A percentile compares a stretch with the other conserved stretches of the same genome.
phyloP scores from a whole-genome alignment of 2,113 vertebrate genomes.

The Neotoma lepida region DNA sequence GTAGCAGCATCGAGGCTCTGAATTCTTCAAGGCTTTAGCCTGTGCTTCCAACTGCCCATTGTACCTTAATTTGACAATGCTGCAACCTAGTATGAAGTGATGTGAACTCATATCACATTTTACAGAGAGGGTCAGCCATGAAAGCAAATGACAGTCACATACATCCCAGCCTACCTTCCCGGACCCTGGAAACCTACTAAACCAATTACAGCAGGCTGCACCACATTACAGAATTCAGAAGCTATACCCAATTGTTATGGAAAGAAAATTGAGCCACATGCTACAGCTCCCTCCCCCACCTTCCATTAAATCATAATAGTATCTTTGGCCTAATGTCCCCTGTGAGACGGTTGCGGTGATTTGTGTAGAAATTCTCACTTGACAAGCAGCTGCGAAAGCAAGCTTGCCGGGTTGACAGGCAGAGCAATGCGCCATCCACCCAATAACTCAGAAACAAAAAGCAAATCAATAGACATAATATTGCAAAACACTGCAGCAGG shows the following conservation, averaged over 20 bases:
- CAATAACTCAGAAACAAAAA: slow-evolving; percentile 78
- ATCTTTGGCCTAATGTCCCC: slow-evolving; percentile 81
- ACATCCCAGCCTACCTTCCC: slow-evolving; percentile 45
- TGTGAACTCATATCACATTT: neutral
- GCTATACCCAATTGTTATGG: slow-evolving; percentile 71
- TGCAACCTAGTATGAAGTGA: neutral
- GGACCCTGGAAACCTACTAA: neutral
- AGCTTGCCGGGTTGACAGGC: slow-evolving; percentile 72
- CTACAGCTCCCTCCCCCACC: neutral
- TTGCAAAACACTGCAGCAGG: slow-evolving; percentile 72
- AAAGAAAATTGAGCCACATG: slow-evolving; percentile 74
- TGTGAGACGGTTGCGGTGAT: slow-evolving; percentile 78
- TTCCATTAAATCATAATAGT: slow-evolving; percentile 82
- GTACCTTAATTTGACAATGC: neutral
- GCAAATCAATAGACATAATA: slow-evolving; percentile 70
- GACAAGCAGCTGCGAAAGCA: slow-evolving; percentile 83
- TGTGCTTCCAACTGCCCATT: neutral
- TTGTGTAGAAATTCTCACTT: slow-evolving; percentile 79
- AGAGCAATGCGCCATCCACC: slow-evolving; percentile 50
- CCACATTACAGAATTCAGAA: slow-evolving; percentile 33
- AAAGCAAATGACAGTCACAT: neutral
- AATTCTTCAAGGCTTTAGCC: neutral
- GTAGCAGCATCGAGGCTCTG: neutral
- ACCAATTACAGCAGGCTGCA: slow-evolving; percentile 10
- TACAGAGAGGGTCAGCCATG: neutral